Evolutionary conservation across 2,797 vertebrate genomes (phyloP).

Genomic region (Orestias chungarensis): DNA sequence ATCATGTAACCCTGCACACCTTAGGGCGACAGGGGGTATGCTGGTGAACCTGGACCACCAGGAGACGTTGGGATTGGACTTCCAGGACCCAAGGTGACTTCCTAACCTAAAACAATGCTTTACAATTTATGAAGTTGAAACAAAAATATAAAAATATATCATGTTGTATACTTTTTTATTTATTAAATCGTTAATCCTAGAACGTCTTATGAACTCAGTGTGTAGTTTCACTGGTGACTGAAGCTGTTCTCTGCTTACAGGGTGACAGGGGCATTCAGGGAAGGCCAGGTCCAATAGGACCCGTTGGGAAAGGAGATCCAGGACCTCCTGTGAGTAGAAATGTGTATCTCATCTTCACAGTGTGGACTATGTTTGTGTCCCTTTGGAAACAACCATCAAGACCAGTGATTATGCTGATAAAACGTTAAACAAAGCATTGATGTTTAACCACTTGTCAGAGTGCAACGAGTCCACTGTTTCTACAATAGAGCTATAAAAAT

Average conservation of each 20-base stretch:
- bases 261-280: slow-evolving; percentile 79
- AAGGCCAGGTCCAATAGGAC: slow-evolving; percentile 67
- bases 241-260: slow-evolving; percentile 50
- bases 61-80: slow-evolving; percentile 80
- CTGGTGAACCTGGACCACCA: slow-evolving; percentile 76
- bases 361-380: not conserved
- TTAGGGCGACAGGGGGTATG: slow-evolving; percentile 84
- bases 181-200: too few species aligned
- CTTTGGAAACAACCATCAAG: not conserved
- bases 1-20: slow-evolving; percentile 16
- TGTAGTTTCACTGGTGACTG: too few species aligned
- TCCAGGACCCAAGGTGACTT: slow-evolving; percentile 76
- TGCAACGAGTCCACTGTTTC: too few species aligned
- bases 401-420: not conserved
- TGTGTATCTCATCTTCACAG: too few species aligned
- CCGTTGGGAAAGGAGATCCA: slow-evolving; percentile 80
- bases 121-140: not conserved
- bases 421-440: not conserved
- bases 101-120: not conserved
- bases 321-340: slow-evolving; percentile 81
- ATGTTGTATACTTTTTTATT: too few species aligned
- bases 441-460: not conserved
- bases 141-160: not conserved
- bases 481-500: too few species aligned
- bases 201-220: too few species aligned